These are phyloP conservation scores for Chloromyia formosa DNA, from an alignment of 2,888 invertebrate species.

Conservation along the genomic window DNA sequence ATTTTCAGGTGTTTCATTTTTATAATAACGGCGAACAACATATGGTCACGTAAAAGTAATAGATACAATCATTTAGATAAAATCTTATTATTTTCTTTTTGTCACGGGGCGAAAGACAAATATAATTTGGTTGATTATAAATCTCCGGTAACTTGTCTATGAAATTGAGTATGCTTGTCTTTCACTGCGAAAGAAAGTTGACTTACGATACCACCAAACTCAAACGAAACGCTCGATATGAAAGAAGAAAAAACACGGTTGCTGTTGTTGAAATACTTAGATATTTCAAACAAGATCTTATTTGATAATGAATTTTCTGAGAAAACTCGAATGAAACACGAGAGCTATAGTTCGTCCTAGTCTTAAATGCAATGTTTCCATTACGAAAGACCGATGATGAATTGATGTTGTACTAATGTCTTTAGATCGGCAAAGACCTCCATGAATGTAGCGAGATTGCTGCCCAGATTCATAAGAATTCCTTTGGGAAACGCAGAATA, in stretches of 20 bases:
- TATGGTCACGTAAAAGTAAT: slow-evolving; percentile 33
- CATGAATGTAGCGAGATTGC: background rate
- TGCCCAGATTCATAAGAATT: background rate
- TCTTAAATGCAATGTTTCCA: background rate
- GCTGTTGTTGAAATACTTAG: slow-evolving; percentile 15
- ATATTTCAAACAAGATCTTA: slow-evolving; percentile 23
- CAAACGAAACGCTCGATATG: background rate
- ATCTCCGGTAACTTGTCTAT: slow-evolving; percentile 27
- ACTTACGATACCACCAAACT: background rate
- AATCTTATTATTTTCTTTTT: background rate
- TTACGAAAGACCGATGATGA: slow-evolving; percentile 37
- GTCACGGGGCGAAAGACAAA: background rate
- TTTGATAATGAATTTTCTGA: slow-evolving; percentile 21
- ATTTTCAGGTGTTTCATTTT: slow-evolving; percentile 27
- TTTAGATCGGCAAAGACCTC: slow-evolving; percentile 26
- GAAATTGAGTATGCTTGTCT: slow-evolving; percentile 5
- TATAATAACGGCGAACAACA: slow-evolving; percentile 17
- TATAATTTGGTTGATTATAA: slow-evolving; percentile 29
- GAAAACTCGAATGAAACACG: background rate
- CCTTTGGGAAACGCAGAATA: background rate
- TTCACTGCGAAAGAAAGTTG: background rate
- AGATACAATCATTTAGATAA: slow-evolving; percentile 40
- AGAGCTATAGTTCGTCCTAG: background rate
- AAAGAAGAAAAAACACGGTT: slow-evolving; percentile 2
- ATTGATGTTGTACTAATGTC: slow-evolving; percentile 37